Evolutionary conservation across 64 coral and sea anemone species (phyloP), one percentile per base, ranked within the genome.

Genomic region (Pocillopora verrucosa): DNA sequence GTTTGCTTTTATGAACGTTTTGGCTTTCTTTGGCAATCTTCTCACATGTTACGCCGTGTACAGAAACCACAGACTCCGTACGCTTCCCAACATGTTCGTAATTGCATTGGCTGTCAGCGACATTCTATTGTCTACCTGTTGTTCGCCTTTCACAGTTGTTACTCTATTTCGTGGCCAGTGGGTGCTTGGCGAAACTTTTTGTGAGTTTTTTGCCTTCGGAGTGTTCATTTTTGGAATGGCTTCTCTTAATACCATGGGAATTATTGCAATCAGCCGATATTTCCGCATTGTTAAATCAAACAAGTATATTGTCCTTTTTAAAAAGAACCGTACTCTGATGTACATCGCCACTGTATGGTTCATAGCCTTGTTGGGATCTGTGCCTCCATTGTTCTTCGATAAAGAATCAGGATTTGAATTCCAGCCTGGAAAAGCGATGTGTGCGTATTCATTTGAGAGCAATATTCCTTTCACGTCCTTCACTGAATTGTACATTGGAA

Each of bases 191-290:
- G 60, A 79, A 13, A 51, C 14, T 4, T 61, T 92, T 76, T 95
- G 94, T 38, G 78, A 20, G 41, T 84, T 84, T 68, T 72, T 82
- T 57, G 94, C 89, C 11, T 91, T 95, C 45, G 59, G 20, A 19
- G 61, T 87, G 36, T 95, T 95, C 26, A 91, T 80, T 1, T 89
- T 79, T 82, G 77, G 84, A 14, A 26, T 95, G 25, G 65, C 56
- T 0, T 92, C 94, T 1, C 76, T 95, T 58, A 85, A 84, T 16
- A 88, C 79, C 69, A 95, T 95, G 85, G 36, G 80, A 19, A 65
- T 92, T 22, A 85, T 95, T 16, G 82, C 94, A 2, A 34, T 95
- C 9, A 92, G 88, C 74, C 78, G 94, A 26, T 95, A 91, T 56
- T 95, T 88, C 58, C 30, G 30, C 30, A 30, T 30, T 30, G 30